Evolutionary conservation across 2,888 invertebrate species (phyloP).

Genomic region (Tortrix viridana): DNA sequence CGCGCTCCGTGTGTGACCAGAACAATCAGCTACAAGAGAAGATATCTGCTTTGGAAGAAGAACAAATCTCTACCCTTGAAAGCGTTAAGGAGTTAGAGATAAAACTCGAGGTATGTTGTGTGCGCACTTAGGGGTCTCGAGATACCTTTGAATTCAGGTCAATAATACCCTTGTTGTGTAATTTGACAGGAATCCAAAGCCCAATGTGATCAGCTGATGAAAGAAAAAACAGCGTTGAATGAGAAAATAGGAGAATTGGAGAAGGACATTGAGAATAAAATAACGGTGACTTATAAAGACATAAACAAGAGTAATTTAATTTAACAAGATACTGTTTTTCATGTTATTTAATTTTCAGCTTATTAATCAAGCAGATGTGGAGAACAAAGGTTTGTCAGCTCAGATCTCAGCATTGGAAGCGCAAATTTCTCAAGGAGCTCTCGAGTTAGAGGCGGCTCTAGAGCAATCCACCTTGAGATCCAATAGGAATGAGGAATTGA

Average conservation of each 20-base stretch:
- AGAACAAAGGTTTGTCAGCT: constrained; percentile 42
- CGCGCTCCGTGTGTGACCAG: constrained; percentile 47
- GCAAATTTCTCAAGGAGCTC: constrained; percentile 40
- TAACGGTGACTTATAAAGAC: constrained; percentile 42
- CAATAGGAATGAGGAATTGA: constrained; percentile 42
- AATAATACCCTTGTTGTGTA: background rate
- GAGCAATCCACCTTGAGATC: constrained; percentile 39
- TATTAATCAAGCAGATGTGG: constrained; percentile 39
- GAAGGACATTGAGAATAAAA: constrained; percentile 39
- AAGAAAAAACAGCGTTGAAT: constrained; percentile 35
- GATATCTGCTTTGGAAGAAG: constrained; percentile 46
- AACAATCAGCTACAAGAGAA: constrained; percentile 50
- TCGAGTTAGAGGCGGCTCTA: constrained; percentile 37
- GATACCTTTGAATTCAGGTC: too few relatives aligned
- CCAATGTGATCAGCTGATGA: constrained; percentile 39
- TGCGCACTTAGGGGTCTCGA: too few relatives aligned
- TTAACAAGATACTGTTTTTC: background rate
- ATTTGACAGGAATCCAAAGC: constrained; percentile 41
- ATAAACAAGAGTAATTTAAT: too few relatives aligned
- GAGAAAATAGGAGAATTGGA: constrained; percentile 41
- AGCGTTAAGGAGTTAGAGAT: constrained; percentile 39
- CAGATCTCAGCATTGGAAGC: constrained; percentile 40
- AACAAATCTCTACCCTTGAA: constrained; percentile 28
- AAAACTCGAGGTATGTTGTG: constrained; percentile 43
- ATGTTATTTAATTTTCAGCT: constrained; percentile 41